Conservation (phyloP, 92 coral and sea anemone species). For the Plumapathes pennacea region DNA sequence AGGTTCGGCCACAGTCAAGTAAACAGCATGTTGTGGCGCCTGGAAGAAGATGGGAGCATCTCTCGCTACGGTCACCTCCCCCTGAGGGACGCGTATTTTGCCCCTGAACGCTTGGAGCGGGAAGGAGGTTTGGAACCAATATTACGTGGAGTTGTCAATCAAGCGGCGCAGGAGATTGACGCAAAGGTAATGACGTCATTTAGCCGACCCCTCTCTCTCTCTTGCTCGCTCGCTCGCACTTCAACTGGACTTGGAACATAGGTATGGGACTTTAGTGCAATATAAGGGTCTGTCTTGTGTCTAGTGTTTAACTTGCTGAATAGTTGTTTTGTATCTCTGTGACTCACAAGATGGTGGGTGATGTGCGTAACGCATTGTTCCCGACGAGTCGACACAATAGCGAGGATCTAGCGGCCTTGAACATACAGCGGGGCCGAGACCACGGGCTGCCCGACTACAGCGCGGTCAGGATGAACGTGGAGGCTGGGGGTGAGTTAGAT, state of each 20-base stretch:
- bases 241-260: no score
- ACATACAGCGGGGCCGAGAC: slow-evolving; percentile 93
- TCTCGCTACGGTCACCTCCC: slow-evolving; percentile 79
- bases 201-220: no score
- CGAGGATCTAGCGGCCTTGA: slow-evolving; percentile 87
- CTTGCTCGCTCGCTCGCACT: no score
- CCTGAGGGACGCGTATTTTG: slow-evolving; percentile 84
- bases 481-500: no score
- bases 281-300: no score
- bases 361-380: slow-evolving; percentile 79
- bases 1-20: slow-evolving; percentile 97
- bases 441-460: slow-evolving; percentile 91
- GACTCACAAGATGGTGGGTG: slow-evolving; percentile 77
- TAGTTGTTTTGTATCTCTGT: no score
- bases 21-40: slow-evolving; percentile 65
- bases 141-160: slow-evolving; percentile 70
- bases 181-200: slow-evolving; percentile 75
- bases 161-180: slow-evolving; percentile 84
- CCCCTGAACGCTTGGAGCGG: slow-evolving; percentile 78
- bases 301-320: no score
- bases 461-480: slow-evolving; percentile 57
- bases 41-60: slow-evolving; percentile 64
- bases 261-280: no score
- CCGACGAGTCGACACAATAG: slow-evolving; percentile 78
- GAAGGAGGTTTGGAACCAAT: slow-evolving; percentile 95